Base-by-base conservation (phyloP, 2,888 invertebrate species). In the Carpatolechia fugitivella region DNA sequence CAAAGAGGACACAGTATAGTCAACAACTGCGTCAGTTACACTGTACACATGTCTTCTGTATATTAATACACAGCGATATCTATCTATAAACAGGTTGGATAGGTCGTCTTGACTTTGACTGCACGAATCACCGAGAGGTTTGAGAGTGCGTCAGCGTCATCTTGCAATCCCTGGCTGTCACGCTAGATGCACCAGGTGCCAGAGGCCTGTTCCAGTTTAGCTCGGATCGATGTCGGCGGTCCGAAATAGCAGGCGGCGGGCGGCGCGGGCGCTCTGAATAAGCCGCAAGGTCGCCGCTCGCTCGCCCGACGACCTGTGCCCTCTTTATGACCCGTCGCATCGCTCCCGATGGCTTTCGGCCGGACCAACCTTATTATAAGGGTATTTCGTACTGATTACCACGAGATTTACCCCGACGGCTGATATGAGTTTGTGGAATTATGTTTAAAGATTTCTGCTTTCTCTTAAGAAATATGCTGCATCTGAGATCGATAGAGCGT, bases 131-230 rank as follows among this genome's bases (percentile, higher is more conserved):
- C 1, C 8, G 20, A 41, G 16, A 20, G 13, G 29, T 11, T 20
- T 20, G 41, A 41, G 44, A 44, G 44, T 29, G n/a, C n/a, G 44
- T 29, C 20, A 35, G 50, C 50, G 29, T 36, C 50, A 41, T 78
- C 72, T 77, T 74, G 82, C 80, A 82, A 80, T 79, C 71, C 70
- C 71, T 71, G 76, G 72, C 68, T 63, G 68, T 35, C 50, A 38
- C 47, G 53, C 38, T 40, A 36, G 72, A 75, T 41, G 52, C 51
- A 29, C 29, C 52, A 79, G 79, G 80, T 85, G 85, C 83, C 85
- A 85, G 79, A 77, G 76, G 77, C 56, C 71, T 80, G 82, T 80
- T 82, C 79, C 74, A 85, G 77, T 82, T 82, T 72, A 69, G 66
- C 69, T 71, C 68, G 76, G 76, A 81, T 82, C 80, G 81, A 84